Conservation (phyloP, 2,113 vertebrate genomes). For the Odontesthes bonariensis region DNA sequence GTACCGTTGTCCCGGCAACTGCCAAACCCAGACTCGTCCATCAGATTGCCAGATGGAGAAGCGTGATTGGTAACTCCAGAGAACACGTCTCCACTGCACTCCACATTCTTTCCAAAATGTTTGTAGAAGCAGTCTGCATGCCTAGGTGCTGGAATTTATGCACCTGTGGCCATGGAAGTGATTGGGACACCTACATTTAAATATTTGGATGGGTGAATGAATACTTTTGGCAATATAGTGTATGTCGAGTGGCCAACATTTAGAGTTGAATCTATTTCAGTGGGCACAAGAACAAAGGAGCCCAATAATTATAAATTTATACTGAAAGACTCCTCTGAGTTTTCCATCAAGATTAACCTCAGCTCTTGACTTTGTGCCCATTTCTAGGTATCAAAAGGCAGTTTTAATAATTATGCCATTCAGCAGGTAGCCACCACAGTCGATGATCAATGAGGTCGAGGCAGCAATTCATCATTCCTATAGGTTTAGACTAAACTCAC, state of each 20-base stretch:
- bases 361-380: conserved; percentile 32
- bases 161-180: too few species aligned
- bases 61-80: too few species aligned
- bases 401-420: conserved; percentile 66
- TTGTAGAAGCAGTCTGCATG: too few species aligned
- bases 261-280: background rate
- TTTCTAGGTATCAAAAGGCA: conserved; percentile 56
- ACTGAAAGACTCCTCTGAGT: conserved; percentile 30
- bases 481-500: conserved; percentile 52
- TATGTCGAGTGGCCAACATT: background rate
- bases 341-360: conserved; percentile 64
- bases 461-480: conserved; percentile 74
- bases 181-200: too few species aligned
- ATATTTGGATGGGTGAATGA: too few species aligned
- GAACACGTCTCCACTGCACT: too few species aligned
- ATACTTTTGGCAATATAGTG: too few species aligned
- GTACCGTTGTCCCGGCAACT: too few species aligned
- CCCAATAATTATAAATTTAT: conserved; percentile 8
- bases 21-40: too few species aligned
- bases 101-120: too few species aligned
- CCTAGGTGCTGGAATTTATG: too few species aligned
- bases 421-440: conserved; percentile 48
- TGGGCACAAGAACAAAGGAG: conserved; percentile 23
- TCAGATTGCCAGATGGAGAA: too few species aligned
- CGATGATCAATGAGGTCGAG: conserved; percentile 73